A percentile compares a stretch with the other conserved stretches of the same genome.
phyloP scores from a whole-genome alignment of 2,888 invertebrate species.

The Melinaea marsaeus region DNA sequence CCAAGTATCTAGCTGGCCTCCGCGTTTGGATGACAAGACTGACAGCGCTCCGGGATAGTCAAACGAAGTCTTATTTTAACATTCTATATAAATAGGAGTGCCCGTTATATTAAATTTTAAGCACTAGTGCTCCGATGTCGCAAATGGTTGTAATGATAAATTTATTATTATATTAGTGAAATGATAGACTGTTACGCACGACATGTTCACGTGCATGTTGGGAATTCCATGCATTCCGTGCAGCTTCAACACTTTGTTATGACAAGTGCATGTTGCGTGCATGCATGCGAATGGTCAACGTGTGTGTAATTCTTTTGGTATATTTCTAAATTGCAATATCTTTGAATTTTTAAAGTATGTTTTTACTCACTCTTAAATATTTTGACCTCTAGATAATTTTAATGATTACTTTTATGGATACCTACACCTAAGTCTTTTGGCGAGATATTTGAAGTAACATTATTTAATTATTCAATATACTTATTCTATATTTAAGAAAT shows the following conservation, averaged over 20 bases:
- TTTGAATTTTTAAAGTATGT: conserved; percentile 54
- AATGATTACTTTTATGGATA: conserved; percentile 72
- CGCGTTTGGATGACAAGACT: conserved; percentile 60
- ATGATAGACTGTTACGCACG: conserved; percentile 75
- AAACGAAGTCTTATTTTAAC: conserved; percentile 45
- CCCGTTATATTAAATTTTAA: conserved; percentile 58
- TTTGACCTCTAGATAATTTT: conserved; percentile 69
- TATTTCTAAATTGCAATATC: conserved; percentile 53
- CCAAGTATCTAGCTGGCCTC: conserved; percentile 27
- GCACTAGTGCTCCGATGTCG: conserved; percentile 73
- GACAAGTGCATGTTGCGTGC: conserved; percentile 48
- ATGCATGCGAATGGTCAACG: conserved; percentile 48
- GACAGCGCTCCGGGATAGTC: conserved; percentile 52
- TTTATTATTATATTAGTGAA: conserved; percentile 62
- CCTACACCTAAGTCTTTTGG: conserved; percentile 73
- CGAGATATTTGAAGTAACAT: conserved; percentile 76
- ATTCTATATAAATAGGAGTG: conserved; percentile 59
- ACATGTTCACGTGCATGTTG: conserved; percentile 43
- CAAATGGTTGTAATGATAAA: conserved; percentile 75
- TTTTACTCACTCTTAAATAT: conserved; percentile 69
- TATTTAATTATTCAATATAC: conserved; percentile 79
- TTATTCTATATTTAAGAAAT: conserved; percentile 74
- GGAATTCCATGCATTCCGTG: conserved; percentile 43
- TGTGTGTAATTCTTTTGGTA: conserved; percentile 41
- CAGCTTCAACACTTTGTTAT: conserved; percentile 58